A percentile compares a stretch with the other conserved stretches of the same genome.
Conservation (phyloP, 2,113 vertebrate species). For the Fregata magnificens region DNA sequence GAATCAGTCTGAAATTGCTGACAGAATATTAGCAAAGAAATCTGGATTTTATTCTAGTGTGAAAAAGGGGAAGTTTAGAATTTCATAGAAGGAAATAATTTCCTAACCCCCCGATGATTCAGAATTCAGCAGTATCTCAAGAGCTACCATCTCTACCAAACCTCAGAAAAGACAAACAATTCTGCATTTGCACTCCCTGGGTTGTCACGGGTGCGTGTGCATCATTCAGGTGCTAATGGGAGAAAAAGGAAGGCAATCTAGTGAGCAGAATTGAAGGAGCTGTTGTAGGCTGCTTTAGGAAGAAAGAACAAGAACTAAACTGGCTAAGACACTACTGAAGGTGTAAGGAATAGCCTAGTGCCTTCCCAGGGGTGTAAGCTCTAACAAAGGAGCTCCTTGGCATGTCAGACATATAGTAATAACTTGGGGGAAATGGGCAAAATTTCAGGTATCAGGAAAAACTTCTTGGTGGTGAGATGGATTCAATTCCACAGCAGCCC, state of each 20-base stretch:
- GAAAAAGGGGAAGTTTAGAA: not conserved
- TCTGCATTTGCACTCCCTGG: not conserved
- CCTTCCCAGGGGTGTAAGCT: not conserved
- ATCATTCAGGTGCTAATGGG: not conserved
- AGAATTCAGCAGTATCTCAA: not conserved
- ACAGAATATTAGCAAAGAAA: not conserved
- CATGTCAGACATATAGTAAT: not conserved
- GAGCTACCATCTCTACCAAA: not conserved
- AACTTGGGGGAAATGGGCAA: not conserved
- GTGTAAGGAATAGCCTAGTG: not conserved
- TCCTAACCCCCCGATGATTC: rapidly evolving
- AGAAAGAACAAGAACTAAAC: not conserved
- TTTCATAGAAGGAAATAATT: not conserved
- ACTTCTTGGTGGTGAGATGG: not conserved
- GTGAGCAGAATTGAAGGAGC: not conserved
- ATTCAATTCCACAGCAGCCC: not conserved
- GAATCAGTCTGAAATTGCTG: not conserved
- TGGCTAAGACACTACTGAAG: not conserved
- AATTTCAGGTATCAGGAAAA: not conserved
- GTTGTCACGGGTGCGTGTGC: not conserved
- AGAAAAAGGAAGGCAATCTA: not conserved
- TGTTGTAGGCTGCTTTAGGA: not conserved
- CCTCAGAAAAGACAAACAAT: not conserved
- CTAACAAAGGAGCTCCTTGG: not conserved
- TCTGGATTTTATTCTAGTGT: not conserved